Evolutionary conservation across 2,888 invertebrate species (phyloP).

Genomic region (Coelinius sp.): DNA sequence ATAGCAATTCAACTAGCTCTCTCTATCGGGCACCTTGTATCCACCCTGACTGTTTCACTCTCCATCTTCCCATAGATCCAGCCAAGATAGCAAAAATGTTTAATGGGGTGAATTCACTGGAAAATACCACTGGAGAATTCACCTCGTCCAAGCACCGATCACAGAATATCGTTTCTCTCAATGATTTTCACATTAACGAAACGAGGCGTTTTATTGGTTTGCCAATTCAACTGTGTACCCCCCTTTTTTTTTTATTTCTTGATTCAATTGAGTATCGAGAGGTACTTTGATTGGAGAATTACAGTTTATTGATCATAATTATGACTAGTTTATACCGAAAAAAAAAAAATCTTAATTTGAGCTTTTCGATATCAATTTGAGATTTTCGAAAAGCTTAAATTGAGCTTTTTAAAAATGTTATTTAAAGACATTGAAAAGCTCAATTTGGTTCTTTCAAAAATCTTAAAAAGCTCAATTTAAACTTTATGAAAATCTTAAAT

Average conservation of each 20-base stretch:
- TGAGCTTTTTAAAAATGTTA: too few relatives aligned
- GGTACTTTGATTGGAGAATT: not conserved
- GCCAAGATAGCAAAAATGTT: slow-evolving; percentile 68
- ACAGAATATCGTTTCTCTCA: slow-evolving; percentile 62
- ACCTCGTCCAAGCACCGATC: slow-evolving; percentile 52
- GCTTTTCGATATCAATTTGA: too few relatives aligned
- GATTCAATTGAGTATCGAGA: not conserved
- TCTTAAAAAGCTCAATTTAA: too few relatives aligned
- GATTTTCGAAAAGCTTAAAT: too few relatives aligned
- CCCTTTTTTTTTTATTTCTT: slow-evolving; percentile 9
- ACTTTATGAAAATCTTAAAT: too few relatives aligned
- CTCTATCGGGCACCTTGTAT: slow-evolving; percentile 37
- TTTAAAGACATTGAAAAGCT: too few relatives aligned
- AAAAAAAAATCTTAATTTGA: too few relatives aligned
- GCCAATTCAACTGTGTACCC: not conserved
- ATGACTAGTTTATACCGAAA: not conserved
- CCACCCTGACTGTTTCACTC: slow-evolving; percentile 33
- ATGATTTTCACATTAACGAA: slow-evolving; percentile 65
- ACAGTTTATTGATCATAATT: not conserved
- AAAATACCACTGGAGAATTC: slow-evolving; percentile 65
- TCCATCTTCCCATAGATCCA: slow-evolving; percentile 58
- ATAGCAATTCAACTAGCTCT: slow-evolving; percentile 41
- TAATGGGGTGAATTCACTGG: slow-evolving; percentile 70
- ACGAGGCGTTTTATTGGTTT: slow-evolving; percentile 42
- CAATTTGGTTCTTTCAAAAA: too few relatives aligned